A percentile compares a stretch with the other conserved stretches of the same genome.
Conservation (phyloP, 2,113 vertebrate genomes). For the Accipiter cooperii region DNA sequence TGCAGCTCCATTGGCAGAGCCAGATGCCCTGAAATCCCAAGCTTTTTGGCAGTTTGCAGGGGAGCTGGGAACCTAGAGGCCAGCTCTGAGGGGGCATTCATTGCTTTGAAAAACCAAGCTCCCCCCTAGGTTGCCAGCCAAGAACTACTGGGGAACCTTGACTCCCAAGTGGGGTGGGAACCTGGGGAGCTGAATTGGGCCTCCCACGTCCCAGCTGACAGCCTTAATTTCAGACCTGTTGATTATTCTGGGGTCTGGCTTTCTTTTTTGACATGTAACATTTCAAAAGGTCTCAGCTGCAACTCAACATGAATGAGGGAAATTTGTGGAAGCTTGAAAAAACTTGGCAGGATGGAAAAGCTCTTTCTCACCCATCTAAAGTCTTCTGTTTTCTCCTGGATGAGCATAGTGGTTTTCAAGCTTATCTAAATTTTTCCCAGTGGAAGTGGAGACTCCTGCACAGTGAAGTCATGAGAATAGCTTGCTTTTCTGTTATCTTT, state of each 20-base stretch:
- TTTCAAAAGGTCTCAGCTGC: constrained; percentile 31
- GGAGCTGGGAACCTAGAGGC: not conserved
- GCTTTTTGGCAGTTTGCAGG: not conserved
- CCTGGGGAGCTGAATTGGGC: not conserved
- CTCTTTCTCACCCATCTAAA: not conserved
- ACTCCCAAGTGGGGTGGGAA: not conserved
- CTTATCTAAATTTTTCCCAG: constrained; percentile 37
- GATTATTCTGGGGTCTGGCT: not conserved
- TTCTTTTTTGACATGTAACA: not conserved
- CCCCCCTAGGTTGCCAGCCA: not conserved
- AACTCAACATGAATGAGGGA: not conserved
- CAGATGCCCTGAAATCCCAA: not conserved
- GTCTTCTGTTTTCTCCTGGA: constrained; percentile 4
- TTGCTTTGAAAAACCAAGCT: not conserved
- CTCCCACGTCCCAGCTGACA: not conserved
- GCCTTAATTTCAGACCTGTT: constrained; percentile 16
- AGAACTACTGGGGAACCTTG: not conserved
- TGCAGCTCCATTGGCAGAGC: not conserved
- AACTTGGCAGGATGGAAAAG: not conserved
- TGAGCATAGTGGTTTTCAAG: not conserved
- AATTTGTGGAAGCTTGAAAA: constrained; percentile 16
- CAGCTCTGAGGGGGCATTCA: not conserved
- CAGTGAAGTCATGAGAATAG: not conserved
- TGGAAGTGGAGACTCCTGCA: constrained; percentile 4
- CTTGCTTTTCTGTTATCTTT: constrained; percentile 18